Base-by-base conservation (phyloP, 2,888 invertebrate species). In the Agrochola circellaris region DNA sequence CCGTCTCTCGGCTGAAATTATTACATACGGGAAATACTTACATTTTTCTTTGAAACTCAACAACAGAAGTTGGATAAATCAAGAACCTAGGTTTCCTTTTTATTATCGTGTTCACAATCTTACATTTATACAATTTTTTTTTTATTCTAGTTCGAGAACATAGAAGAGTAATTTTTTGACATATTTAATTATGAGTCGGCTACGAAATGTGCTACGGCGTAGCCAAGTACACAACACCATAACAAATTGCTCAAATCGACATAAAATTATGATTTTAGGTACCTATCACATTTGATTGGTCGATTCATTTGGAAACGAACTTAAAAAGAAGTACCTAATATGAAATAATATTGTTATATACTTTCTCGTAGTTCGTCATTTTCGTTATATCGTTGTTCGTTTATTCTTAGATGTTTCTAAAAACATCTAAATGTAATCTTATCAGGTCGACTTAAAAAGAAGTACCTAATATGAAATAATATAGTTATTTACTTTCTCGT, bases 181-280 rank as follows among this genome's bases (percentile, higher is more conserved):
- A 51, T 2, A 20, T 20, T 6, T 51, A 51, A 51, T 17, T 74
- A 26, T 66, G 13, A 15, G 13, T n/a, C 17, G 54, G 54, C 75
- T 73, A 34, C 54, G 54, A 30, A n/a, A n/a, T 11, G 5, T 42
- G 73, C 73, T 73, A 62, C 73, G 73, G 42, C 42, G 73, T 75
- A 73, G 73, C 62, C 6, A 62, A 34, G 9, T 20, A 11, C 30
- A 8, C 0, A 42, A 13, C 11, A 48, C 34, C 23, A 4, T 26
- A 23, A 38, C 0, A 23, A 23, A 15, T 26, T 51, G 1, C 11
- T 23, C 5, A 23, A 67, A 42, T 17, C 2, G 26, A 54, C 17
- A 30, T 26, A 8, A 48, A 66, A 20, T 26, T 48, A 66, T 48
- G 20, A 45, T 20, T 20, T 45, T 45, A 17, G 20, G 1, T 17